Evolutionary conservation across 2,797 vertebrate genomes (phyloP).

Genomic region (Crax fasciolata): DNA sequence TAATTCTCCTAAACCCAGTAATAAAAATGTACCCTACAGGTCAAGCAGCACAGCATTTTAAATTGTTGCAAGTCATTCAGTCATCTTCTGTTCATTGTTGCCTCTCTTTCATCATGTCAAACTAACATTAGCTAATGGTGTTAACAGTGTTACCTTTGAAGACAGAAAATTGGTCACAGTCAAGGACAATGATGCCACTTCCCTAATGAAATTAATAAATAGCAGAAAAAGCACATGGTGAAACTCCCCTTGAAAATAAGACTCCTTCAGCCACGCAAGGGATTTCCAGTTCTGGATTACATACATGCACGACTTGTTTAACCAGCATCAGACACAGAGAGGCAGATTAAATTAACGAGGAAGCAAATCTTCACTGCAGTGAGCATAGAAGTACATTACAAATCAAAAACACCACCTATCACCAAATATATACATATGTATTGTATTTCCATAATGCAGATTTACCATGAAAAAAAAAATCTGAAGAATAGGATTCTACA

Average conservation of each 20-base stretch:
- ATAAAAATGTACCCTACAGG: not conserved
- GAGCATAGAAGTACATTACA: not conserved
- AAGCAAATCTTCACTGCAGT: not conserved
- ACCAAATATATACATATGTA: not conserved
- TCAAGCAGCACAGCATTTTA: not conserved
- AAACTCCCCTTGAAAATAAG: conserved; percentile 27
- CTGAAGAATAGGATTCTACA: not conserved
- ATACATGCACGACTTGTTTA: not conserved
- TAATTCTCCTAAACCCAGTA: not conserved
- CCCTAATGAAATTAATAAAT: not conserved
- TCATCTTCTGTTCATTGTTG: not conserved
- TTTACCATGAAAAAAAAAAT: not conserved
- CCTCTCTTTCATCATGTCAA: not conserved
- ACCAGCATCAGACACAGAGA: not conserved
- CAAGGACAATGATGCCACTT: not conserved
- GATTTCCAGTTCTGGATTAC: not conserved
- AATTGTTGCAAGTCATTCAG: not conserved
- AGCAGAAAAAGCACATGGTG: not conserved
- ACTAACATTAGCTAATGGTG: not conserved
- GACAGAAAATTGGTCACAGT: not conserved
- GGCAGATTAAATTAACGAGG: accelerated
- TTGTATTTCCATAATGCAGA: not conserved
- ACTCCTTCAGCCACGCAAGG: not conserved
- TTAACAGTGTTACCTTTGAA: not conserved
- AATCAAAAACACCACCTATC: not conserved